Percentiles rank a stretch among this genome's conserved stretches.
These are phyloP conservation scores for Strigamia maritima DNA, from an alignment of 2,888 invertebrate genomes.

Conservation along the genomic window DNA sequence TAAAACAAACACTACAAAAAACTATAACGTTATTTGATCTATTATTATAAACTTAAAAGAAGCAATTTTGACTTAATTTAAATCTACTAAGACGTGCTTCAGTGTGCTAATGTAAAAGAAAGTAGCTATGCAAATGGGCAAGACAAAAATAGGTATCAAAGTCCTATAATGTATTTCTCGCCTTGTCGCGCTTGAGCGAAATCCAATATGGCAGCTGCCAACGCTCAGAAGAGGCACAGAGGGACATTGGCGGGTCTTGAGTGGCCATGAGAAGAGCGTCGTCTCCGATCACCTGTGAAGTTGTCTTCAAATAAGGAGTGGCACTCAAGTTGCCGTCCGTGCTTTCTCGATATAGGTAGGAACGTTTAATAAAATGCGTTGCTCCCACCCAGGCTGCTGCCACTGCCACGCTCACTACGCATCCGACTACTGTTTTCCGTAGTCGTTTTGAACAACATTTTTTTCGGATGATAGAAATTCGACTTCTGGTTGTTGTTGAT, in stretches of 20 bases:
- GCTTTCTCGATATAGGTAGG: constrained; percentile 59
- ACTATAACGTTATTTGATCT: too few relatives aligned
- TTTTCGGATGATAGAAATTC: constrained; percentile 22
- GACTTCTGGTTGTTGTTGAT: background rate
- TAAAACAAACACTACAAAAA: too few relatives aligned
- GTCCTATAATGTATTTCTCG: constrained; percentile 10
- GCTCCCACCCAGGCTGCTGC: constrained; percentile 90
- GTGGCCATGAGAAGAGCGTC: background rate
- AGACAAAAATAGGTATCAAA: background rate
- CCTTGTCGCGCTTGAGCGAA: constrained; percentile 19
- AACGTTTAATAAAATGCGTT: constrained; percentile 85
- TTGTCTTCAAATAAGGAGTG: constrained; percentile 32
- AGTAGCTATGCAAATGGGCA: too few relatives aligned
- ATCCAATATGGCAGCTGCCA: background rate
- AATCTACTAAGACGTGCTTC: background rate
- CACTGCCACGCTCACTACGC: constrained; percentile 78
- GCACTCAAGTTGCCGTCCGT: background rate
- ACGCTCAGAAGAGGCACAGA: background rate
- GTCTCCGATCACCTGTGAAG: constrained; percentile 25
- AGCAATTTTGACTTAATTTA: background rate
- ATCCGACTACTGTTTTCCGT: constrained; percentile 76
- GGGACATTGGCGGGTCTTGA: background rate
- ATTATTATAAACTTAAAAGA: too few relatives aligned
- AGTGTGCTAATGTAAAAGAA: background rate
- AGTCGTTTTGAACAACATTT: constrained; percentile 37